Evolutionary conservation across 2,888 invertebrate genomes (phyloP).

Genomic region (Amphipyra berbera): DNA sequence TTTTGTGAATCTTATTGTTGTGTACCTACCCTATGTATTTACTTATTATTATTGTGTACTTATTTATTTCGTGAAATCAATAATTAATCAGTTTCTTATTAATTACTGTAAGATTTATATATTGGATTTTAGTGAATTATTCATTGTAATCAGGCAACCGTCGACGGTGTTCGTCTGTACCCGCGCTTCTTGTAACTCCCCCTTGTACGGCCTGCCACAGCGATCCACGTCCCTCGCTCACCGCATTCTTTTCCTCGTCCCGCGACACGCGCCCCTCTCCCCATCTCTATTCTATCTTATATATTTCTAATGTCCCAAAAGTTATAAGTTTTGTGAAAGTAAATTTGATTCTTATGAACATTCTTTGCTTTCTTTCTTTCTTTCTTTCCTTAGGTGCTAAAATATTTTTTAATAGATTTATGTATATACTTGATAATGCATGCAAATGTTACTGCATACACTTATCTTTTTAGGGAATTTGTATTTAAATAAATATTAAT

Average conservation of each 20-base stretch:
- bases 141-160: constrained; percentile 37
- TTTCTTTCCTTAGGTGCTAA: constrained; percentile 35
- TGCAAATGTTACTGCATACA: constrained; percentile 37
- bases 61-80: constrained; percentile 35
- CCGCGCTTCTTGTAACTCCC: constrained; percentile 36
- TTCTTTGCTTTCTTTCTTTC: constrained; percentile 37
- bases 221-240: constrained; percentile 36
- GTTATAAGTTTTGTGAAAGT: constrained; percentile 37
- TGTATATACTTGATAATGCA: constrained; percentile 37
- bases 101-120: constrained; percentile 35
- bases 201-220: constrained; percentile 36
- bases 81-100: constrained; percentile 36
- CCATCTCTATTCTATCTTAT: constrained; percentile 36
- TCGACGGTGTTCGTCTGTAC: constrained; percentile 36
- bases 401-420: constrained; percentile 36
- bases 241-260: constrained; percentile 37
- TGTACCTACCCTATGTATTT: constrained; percentile 36
- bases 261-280: constrained; percentile 36
- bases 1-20: constrained; percentile 36
- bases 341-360: constrained; percentile 35
- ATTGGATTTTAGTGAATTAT: constrained; percentile 36
- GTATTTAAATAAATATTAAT: constrained; percentile 37
- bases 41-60: constrained; percentile 36
- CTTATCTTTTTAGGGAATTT: constrained; percentile 35
- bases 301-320: constrained; percentile 34